Percentiles rank a stretch among this genome's conserved stretches.
These are phyloP conservation scores for Stomatorhinus walkeri DNA, from an alignment of 2,797 vertebrate genomes.

Conservation along the genomic window DNA sequence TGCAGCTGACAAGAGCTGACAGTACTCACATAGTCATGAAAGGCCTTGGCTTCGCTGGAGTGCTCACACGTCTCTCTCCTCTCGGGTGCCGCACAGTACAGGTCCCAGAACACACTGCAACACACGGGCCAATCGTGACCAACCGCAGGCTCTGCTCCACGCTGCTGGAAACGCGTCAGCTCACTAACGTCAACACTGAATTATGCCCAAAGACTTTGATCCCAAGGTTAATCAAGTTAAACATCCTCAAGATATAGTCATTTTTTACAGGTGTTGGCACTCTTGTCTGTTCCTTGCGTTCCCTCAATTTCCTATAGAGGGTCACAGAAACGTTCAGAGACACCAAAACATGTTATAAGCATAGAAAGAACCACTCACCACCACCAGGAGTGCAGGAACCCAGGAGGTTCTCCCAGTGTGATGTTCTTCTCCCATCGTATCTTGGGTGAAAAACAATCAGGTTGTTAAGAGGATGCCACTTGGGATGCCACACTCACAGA, in stretches of 20 bases:
- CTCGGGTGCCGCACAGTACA: slow-evolving; percentile 80
- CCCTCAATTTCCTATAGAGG: neutral
- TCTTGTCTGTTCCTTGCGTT: neutral
- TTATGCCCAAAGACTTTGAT: neutral
- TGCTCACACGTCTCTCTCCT: slow-evolving; percentile 80
- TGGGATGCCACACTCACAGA: neutral
- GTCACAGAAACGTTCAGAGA: neutral
- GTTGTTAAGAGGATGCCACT: neutral
- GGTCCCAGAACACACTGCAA: slow-evolving; percentile 81
- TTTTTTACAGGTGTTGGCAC: neutral
- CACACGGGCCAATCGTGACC: neutral
- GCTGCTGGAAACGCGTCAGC: neutral
- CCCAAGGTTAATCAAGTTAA: neutral
- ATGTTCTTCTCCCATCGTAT: slow-evolving; percentile 86
- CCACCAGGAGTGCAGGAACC: slow-evolving; percentile 80
- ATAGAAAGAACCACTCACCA: slow-evolving; percentile 57
- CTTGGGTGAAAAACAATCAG: slow-evolving; percentile 46
- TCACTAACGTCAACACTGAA: neutral
- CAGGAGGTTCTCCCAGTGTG: slow-evolving; percentile 72
- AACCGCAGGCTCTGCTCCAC: neutral
- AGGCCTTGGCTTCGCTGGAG: slow-evolving; percentile 81
- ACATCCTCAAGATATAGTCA: neutral
- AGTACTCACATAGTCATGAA: slow-evolving; percentile 78
- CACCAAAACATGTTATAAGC: neutral
- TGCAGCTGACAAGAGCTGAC: neutral